Base-by-base conservation (phyloP, 2,888 invertebrate species). In the Lasioglossum oenotherae region DNA sequence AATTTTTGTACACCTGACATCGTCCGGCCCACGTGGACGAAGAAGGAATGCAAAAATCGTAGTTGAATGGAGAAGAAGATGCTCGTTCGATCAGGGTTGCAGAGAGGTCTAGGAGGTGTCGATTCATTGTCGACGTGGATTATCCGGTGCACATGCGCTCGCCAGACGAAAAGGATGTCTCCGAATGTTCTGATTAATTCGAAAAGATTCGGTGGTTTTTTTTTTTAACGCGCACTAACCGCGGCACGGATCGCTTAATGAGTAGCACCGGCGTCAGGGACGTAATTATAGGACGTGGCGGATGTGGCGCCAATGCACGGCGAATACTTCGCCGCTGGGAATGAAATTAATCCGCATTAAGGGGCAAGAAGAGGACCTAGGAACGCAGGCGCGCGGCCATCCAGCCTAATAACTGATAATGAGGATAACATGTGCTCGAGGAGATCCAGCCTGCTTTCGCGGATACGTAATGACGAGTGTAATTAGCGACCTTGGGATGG, bases 221-320 rank as follows among this genome's bases (percentile, higher is more conserved):
- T 85, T 41, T 85, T 53, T 85, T 79, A 57, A 72, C 76, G 49
- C 60, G 41, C 38, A 57, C 10, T 57, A 27, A 67, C 57, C 14
- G 75, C 49, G 64, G 46, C 64, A 67, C 27, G 72, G 64, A 75
- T 64, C 77, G 69, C 69, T 53, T 80, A 80, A 85, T 80, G 76
- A 86, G 85, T 78, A 23, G 64, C 77, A 74, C 71, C 81, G 78
- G 85, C 85, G 80, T 78, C 85, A 81, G 75, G 57, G 64, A 44
- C 71, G 74, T 87, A 87, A 87, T 87, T 87, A 78, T 78, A 87
- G 87, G 87, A 87, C 87, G 87, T 87, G 84, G 81, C 87, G 74
- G 73, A 79, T 82, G 57, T 69, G 87, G 84, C 84, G 84, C 79
- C 87, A 84, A 86, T 87, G 82, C 76, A 81, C n/a, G 57, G 86